Base-by-base conservation (phyloP, 2,888 invertebrate genomes). In the Graphium colonna region DNA sequence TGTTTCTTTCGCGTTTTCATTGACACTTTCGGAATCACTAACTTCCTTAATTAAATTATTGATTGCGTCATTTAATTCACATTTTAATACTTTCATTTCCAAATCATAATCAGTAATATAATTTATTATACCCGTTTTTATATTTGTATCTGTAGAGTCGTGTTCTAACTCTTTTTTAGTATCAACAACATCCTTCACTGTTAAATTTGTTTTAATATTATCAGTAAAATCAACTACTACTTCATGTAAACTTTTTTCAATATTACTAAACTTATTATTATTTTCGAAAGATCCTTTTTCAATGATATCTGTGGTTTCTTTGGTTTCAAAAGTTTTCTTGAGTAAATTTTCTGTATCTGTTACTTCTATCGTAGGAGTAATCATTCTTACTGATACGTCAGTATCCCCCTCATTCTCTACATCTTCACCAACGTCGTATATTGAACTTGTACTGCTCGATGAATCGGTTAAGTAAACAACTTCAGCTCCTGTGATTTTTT, bases 401-500 rank as follows among this genome's bases (percentile, higher is more conserved):
- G 84, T 84, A 60, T 90, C 87, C 47, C 85, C 76, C 1, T 75
- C 79, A 54, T 90, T 86, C 54, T 81, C 82, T 26, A 71, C 74
- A 45, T 88, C 89, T 50, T 91, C 91, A 41, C 86, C 82, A 43
- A 77, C 68, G 58, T 93, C 92, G 66, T 91, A 84, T 51, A 92
- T 67, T 58, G 92, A 92, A 63, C 92, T 92, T 10, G 91, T 90
- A 64, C 92, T 92, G 59, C 92, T 92, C 3, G 93, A 93, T 12
- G 92, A 91, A 61, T 93, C 93, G 52, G 93, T 93, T 41, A 94
- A 81, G 73, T 92, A 94, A 1, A 94, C 93, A 9, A 94, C 75
- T 79, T 95, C 95, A 17, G 93, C 93, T 3, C 91, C 92, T 44
- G 90, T 85, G 56, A 91, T 80, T 71, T 90, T 85, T 59, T 91